phyloP scores from a whole-genome alignment of 2,797 vertebrate genomes.

The Squalus acanthias region DNA sequence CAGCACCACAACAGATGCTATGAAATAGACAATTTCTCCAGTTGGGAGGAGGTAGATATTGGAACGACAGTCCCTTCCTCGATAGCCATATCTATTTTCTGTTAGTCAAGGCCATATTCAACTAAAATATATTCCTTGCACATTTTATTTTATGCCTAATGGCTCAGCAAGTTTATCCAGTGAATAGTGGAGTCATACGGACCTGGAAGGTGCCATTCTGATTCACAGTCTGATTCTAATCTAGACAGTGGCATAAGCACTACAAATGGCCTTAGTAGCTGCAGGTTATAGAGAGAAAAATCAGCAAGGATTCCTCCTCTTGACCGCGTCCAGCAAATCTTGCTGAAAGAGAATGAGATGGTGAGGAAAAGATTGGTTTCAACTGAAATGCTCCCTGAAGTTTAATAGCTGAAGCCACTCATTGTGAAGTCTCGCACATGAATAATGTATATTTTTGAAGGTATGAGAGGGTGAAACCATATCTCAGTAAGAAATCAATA shows the following conservation, averaged over 20 bases:
- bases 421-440: not conserved
- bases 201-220: not conserved
- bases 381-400: not conserved
- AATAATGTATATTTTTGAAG: not conserved
- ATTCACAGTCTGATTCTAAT: not conserved
- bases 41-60: constrained; percentile 94
- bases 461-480: not conserved
- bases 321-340: not conserved
- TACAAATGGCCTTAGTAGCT: not conserved
- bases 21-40: constrained; percentile 91
- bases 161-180: not conserved
- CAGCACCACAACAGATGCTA: constrained; percentile 87
- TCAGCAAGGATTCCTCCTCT: not conserved
- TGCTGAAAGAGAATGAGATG: not conserved
- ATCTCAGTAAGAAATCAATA: not conserved
- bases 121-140: not conserved
- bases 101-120: constrained; percentile 52
- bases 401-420: not conserved
- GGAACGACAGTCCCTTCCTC: constrained; percentile 88
- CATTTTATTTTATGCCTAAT: not conserved
- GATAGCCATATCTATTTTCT: constrained; percentile 79
- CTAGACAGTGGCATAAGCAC: not conserved
- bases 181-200: not conserved
- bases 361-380: not conserved
- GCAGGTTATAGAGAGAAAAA: not conserved